phyloP scores from a whole-genome alignment of 2,888 invertebrate genomes.

The Sminthurides aquaticus region DNA sequence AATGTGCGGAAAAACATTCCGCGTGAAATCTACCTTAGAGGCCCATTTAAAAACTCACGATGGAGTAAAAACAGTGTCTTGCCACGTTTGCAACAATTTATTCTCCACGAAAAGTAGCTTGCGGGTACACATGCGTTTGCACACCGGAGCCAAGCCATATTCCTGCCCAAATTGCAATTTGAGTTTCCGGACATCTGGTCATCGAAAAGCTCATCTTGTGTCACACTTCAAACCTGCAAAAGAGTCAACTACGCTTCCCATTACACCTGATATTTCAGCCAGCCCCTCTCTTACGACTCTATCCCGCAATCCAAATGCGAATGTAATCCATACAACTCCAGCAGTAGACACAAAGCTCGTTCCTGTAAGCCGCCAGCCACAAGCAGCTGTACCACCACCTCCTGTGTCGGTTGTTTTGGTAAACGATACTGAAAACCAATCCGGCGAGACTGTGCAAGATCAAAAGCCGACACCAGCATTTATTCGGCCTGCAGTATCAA shows the following conservation, averaged over 20 bases:
- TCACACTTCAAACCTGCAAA: constrained; percentile 49
- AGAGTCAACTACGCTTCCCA: not conserved
- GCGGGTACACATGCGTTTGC: constrained; percentile 68
- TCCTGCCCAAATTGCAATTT: constrained; percentile 73
- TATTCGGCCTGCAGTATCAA: constrained; percentile 8
- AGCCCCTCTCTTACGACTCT: no score
- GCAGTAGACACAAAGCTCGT: not conserved
- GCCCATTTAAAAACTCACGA: constrained; percentile 58
- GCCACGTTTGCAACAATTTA: constrained; percentile 56
- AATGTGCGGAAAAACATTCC: constrained; percentile 48
- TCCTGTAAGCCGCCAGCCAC: not conserved
- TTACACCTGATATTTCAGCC: not conserved
- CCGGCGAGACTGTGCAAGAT: not conserved
- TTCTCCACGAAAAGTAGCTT: constrained; percentile 63
- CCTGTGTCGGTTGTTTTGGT: not conserved
- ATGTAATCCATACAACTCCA: not conserved
- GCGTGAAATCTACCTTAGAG: constrained; percentile 60
- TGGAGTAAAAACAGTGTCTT: constrained; percentile 54
- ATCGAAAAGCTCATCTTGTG: constrained; percentile 57
- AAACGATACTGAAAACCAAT: not conserved
- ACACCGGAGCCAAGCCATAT: constrained; percentile 75
- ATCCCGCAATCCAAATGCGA: no score
- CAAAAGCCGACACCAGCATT: not conserved
- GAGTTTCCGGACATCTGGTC: constrained; percentile 60
- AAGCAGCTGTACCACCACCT: not conserved